Evolutionary conservation across 2,888 invertebrate genomes (phyloP), one percentile per base, ranked within the genome.

Genomic region (Diarsia rubi): DNA sequence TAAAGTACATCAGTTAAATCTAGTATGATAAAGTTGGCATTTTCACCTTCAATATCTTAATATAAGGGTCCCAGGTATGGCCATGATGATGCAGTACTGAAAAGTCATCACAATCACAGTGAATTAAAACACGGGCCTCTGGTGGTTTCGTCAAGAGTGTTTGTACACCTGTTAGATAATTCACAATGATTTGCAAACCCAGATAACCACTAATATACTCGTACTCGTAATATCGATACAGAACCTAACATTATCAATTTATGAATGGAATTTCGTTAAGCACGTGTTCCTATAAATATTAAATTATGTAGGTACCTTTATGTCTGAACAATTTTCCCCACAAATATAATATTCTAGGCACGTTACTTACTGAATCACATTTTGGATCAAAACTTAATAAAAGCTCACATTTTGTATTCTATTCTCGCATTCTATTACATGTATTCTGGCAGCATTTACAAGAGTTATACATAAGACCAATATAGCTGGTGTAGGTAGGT

Each of bases 371-470:
- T 81, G 81, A 86, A 87, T 83, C 84, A 79, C 75, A 82, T 86
- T 85, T 87, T 82, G 75, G 80, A 87, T 87, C 79, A 81, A 84
- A 88, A 86, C 76, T 81, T 76, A 74, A 83, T 82, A 84, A 80
- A 69, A 84, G 45, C 75, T 75, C 52, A 52, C 67, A 77, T 80
- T 86, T 85, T 73, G 79, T 87, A 84, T 86, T 86, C 85, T 69
- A 65, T 79, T 66, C 79, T 69, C 81, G 83, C 69, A 47, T 83
- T 75, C 21, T 52, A 77, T 64, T 77, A 59, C 59, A 64, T 57
- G 62, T 69, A 42, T 70, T 68, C 47, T 47, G 59, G 42, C n/a
- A 44, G 52, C 65, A 65, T 67, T 75, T 68, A 81, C 62, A 62
- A 60, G 24, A 63, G 45, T 59, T 49, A 67, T 80, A 70, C 42